These are phyloP conservation scores for Encarsia formosa DNA, from an alignment of 2,888 invertebrate genomes.

Conservation along the genomic window DNA sequence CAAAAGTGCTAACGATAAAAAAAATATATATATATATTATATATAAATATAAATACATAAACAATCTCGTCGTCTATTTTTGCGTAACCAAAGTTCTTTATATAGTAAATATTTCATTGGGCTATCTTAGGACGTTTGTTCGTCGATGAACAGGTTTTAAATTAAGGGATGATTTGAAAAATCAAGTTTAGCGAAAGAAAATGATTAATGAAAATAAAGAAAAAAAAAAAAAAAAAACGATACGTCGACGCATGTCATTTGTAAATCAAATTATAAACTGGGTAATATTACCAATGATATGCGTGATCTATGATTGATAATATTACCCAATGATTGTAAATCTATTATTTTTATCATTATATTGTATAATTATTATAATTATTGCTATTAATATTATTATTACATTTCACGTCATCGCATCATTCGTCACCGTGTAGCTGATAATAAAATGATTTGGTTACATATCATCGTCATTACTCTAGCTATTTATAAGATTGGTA, in stretches of 20 bases:
- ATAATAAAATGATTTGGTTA: too few species aligned
- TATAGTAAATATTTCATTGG: constrained; percentile 24
- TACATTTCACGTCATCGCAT: constrained; percentile 24
- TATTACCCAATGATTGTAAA: constrained; percentile 10
- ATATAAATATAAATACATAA: constrained; percentile 25
- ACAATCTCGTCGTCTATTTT: constrained; percentile 44
- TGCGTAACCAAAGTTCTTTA: constrained; percentile 48
- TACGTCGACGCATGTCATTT: constrained; percentile 37
- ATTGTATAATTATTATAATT: constrained; percentile 22
- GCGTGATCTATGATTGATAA: constrained; percentile 13
- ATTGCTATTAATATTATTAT: constrained; percentile 24
- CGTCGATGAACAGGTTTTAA: constrained; percentile 4
- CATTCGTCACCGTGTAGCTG: constrained; percentile 17
- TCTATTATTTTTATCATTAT: constrained; percentile 19
- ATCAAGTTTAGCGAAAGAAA: constrained; percentile 26
- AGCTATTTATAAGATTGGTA: constrained; percentile 32
- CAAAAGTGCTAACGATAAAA: constrained; percentile 32
- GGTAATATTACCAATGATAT: constrained; percentile 22
- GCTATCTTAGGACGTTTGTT: constrained; percentile 17
- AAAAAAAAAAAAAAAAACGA: too few species aligned
- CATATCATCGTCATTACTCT: too few species aligned
- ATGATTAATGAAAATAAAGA: constrained; percentile 18
- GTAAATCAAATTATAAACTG: constrained; percentile 41
- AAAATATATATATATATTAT: constrained; percentile 26
- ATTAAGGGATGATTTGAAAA: constrained; percentile 5